A percentile compares a stretch with the other conserved stretches of the same genome.
Conservation (phyloP, 2,113 vertebrate species). For the Nasalis larvatus region DNA sequence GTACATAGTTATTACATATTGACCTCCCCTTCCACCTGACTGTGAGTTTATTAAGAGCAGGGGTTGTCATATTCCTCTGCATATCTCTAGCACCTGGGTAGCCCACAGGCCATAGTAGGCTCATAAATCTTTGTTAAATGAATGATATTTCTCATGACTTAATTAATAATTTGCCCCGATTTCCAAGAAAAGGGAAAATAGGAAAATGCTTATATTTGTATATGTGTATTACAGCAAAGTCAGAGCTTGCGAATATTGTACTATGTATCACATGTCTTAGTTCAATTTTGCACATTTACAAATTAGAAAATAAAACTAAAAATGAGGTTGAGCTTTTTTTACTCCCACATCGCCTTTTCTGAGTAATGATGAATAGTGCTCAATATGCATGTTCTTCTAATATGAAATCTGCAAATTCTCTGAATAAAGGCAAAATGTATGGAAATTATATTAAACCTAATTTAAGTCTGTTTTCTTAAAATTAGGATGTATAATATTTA, state of each 20-base stretch:
- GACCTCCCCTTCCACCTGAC: background rate
- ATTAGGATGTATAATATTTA: slow-evolving; percentile 58
- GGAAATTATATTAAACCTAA: slow-evolving; percentile 56
- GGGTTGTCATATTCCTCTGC: background rate
- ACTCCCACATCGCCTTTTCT: slow-evolving; percentile 33
- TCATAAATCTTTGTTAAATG: background rate
- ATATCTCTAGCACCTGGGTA: background rate
- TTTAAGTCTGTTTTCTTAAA: slow-evolving; percentile 71
- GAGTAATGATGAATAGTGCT: slow-evolving; percentile 48
- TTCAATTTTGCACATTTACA: slow-evolving; percentile 30
- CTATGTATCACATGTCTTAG: slow-evolving; percentile 19
- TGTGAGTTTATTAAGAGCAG: background rate
- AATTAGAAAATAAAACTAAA: slow-evolving; percentile 63
- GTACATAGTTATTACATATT: background rate
- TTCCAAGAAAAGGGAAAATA: background rate
- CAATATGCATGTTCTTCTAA: slow-evolving; percentile 29
- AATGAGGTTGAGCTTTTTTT: slow-evolving; percentile 14
- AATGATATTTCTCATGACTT: background rate
- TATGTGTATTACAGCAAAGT: background rate
- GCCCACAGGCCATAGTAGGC: background rate
- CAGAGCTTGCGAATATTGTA: slow-evolving; percentile 23
- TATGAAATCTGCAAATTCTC: slow-evolving; percentile 56
- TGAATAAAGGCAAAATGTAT: slow-evolving; percentile 69
- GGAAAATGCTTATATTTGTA: background rate
- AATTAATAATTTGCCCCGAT: background rate